These are phyloP conservation scores for Phaonia tiefii DNA, from an alignment of 2,888 invertebrate genomes.

Conservation along the genomic window DNA sequence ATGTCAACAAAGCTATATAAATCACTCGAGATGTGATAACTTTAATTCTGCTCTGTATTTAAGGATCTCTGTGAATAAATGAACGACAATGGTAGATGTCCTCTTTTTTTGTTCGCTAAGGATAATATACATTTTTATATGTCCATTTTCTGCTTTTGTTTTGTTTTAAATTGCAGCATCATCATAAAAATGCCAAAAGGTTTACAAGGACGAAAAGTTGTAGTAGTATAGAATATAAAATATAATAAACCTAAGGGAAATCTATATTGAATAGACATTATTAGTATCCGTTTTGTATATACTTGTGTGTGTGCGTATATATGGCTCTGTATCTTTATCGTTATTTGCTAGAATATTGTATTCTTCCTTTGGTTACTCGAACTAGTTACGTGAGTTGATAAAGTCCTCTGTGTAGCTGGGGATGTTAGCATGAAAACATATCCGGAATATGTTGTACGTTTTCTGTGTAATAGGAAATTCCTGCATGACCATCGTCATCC, in stretches of 20 bases:
- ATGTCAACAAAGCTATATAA: neutral
- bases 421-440: neutral
- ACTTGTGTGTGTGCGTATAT: slow-evolving; percentile 20
- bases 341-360: slow-evolving; percentile 61
- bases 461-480: slow-evolving; percentile 51
- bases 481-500: slow-evolving; percentile 60
- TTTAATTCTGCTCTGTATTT: slow-evolving; percentile 23
- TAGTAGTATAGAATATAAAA: slow-evolving; percentile 25
- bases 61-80: neutral
- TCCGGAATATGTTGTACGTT: neutral
- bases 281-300: slow-evolving; percentile 53
- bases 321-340: slow-evolving; percentile 55
- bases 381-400: neutral
- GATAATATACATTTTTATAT: neutral
- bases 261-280: slow-evolving; percentile 64
- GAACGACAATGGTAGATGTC: neutral
- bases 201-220: slow-evolving; percentile 50
- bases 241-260: slow-evolving; percentile 62
- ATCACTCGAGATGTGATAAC: slow-evolving; percentile 4
- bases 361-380: slow-evolving; percentile 2
- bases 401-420: neutral
- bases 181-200: slow-evolving; percentile 63
- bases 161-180: slow-evolving; percentile 61
- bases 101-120: neutral
- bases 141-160: slow-evolving; percentile 4